These are phyloP conservation scores for Astreopora myriophthalma DNA, from an alignment of 64 coral and sea anemone species.

Conservation along the genomic window DNA sequence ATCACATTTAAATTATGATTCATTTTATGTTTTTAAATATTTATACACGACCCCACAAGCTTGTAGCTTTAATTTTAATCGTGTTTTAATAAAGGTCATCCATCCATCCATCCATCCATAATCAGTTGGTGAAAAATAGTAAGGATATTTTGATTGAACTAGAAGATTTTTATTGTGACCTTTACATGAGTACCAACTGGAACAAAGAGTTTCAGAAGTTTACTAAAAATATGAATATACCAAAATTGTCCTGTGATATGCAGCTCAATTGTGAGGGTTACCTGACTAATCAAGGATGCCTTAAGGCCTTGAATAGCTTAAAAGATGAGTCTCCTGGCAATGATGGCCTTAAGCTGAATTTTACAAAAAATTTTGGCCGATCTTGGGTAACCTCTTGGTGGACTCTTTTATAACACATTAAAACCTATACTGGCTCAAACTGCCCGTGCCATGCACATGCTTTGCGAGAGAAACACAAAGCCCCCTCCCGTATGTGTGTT, in stretches of 20 bases:
- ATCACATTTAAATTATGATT: too few species aligned
- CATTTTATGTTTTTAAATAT: too few species aligned
- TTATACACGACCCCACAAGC: too few species aligned
- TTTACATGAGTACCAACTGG: not conserved
- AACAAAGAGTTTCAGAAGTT: not conserved
- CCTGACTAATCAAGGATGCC: not conserved
- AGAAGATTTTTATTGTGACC: not conserved
- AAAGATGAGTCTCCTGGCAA: not conserved
- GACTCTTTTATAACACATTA: too few species aligned
- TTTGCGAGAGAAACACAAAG: too few species aligned
- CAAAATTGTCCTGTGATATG: not conserved
- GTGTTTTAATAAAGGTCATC: too few species aligned
- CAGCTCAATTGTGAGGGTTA: not conserved
- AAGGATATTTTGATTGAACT: not conserved
- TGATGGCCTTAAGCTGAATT: not conserved
- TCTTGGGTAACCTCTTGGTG: not conserved
- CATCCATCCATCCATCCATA: too few species aligned
- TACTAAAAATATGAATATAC: not conserved
- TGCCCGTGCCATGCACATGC: too few species aligned
- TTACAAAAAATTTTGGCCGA: not conserved
- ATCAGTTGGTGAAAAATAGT: not conserved
- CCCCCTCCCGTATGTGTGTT: too few species aligned
- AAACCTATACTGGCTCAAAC: too few species aligned
- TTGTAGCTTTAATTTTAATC: too few species aligned
- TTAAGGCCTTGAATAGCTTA: not conserved